phyloP scores from a whole-genome alignment of 2,113 vertebrate species.

The Pituophis catenifer region DNA sequence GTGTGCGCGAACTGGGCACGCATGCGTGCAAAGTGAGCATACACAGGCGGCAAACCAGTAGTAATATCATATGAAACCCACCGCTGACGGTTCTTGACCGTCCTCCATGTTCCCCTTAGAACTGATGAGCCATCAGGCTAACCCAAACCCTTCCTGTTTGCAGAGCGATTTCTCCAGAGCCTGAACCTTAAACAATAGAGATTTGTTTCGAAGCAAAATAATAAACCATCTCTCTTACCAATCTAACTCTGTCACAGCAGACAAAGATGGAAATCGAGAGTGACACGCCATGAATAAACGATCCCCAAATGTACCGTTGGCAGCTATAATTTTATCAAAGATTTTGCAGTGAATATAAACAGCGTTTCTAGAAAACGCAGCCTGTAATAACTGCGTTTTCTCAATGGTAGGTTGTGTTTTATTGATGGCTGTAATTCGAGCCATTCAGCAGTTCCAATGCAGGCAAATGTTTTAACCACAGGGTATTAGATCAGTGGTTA shows the following conservation, averaged over 20 bases:
- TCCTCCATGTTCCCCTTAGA: not conserved
- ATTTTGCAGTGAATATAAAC: not conserved
- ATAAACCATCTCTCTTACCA: constrained; percentile 1
- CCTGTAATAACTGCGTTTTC: not conserved
- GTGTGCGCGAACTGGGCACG: too few species aligned
- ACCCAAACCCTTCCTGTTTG: not conserved
- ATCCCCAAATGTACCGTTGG: not conserved
- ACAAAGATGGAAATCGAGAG: not conserved
- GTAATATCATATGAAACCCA: too few species aligned
- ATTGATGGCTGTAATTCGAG: not conserved
- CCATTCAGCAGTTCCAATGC: not conserved
- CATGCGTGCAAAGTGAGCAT: too few species aligned
- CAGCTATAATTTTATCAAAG: constrained; percentile 13
- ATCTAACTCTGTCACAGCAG: not conserved
- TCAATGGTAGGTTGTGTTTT: not conserved
- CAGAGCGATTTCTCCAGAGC: constrained; percentile 2
- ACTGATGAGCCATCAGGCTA: constrained; percentile 1
- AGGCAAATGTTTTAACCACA: not conserved
- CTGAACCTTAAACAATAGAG: not conserved
- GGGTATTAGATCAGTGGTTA: not conserved
- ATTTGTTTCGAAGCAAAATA: not conserved
- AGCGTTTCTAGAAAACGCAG: not conserved
- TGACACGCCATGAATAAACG: not conserved
- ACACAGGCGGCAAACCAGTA: too few species aligned
- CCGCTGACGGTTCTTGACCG: not conserved